Evolutionary conservation across 2,113 vertebrate species (phyloP).

Genomic region (Enhydra lutris): DNA sequence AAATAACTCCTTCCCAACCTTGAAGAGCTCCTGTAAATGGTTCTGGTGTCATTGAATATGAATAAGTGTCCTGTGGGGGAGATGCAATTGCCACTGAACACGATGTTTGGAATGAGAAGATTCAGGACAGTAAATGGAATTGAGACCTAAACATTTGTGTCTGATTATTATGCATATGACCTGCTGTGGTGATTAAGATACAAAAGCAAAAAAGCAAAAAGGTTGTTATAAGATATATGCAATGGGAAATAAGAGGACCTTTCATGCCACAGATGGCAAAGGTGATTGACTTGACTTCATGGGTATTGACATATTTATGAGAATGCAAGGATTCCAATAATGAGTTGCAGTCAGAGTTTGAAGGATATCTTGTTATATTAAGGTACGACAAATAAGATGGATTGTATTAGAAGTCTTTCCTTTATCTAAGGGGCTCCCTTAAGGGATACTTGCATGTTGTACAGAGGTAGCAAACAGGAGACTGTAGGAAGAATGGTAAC

Average conservation of each 20-base stretch:
- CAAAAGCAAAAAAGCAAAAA: not conserved
- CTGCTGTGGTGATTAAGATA: not conserved
- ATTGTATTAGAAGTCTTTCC: not conserved
- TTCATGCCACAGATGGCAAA: not conserved
- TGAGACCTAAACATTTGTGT: not conserved
- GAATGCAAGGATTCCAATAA: not conserved
- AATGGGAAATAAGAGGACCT: not conserved
- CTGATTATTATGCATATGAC: not conserved
- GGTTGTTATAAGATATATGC: not conserved
- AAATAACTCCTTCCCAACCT: not conserved
- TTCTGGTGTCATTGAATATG: not conserved
- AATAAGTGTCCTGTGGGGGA: not conserved
- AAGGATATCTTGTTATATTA: conserved; percentile 1
- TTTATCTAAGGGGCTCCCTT: conserved; percentile 18
- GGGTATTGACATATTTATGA: not conserved
- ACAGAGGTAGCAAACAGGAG: not conserved
- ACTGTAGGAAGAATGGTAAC: not conserved
- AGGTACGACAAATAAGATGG: not conserved
- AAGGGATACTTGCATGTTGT: not conserved
- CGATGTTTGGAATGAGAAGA: not conserved
- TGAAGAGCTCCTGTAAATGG: not conserved
- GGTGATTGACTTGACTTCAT: not conserved
- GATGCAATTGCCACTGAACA: not conserved
- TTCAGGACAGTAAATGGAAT: not conserved
- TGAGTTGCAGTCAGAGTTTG: not conserved